Evolutionary conservation across 1,140 invertebrate genomes (phyloP).

Genomic region (Metopolophium dirhodum): DNA sequence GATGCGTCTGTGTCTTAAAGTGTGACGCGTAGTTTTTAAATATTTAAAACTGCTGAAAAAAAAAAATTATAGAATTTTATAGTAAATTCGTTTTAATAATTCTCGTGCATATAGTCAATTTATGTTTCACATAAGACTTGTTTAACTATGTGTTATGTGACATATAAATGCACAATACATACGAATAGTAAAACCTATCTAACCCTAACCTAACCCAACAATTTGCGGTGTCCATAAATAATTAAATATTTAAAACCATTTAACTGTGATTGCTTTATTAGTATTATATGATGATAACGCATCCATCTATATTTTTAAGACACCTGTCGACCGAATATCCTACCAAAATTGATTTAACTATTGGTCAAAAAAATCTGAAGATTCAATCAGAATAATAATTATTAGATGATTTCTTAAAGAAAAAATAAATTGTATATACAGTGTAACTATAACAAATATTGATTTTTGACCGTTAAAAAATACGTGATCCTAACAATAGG

Average conservation of each 20-base stretch:
- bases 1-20: no score
- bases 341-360: background rate
- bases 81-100: background rate
- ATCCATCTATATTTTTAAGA: background rate
- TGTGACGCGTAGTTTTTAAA: background rate
- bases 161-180: no score
- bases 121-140: no score
- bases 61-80: background rate
- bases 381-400: no score
- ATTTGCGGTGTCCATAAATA: background rate
- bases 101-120: background rate
- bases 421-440: constrained; percentile 20
- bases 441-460: constrained; percentile 31
- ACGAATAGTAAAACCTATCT: no score
- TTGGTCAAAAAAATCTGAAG: background rate
- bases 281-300: no score
- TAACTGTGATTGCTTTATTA: background rate
- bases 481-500: constrained; percentile 50
- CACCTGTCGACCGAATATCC: background rate
- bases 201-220: no score
- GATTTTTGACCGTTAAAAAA: constrained; percentile 45
- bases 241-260: background rate
- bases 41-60: background rate
- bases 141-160: no score
- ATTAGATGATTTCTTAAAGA: background rate